Percentiles rank a stretch among this genome's conserved stretches.
Evolutionary conservation across 2,113 vertebrate species (phyloP).

Genomic region (Marmota monax): DNA sequence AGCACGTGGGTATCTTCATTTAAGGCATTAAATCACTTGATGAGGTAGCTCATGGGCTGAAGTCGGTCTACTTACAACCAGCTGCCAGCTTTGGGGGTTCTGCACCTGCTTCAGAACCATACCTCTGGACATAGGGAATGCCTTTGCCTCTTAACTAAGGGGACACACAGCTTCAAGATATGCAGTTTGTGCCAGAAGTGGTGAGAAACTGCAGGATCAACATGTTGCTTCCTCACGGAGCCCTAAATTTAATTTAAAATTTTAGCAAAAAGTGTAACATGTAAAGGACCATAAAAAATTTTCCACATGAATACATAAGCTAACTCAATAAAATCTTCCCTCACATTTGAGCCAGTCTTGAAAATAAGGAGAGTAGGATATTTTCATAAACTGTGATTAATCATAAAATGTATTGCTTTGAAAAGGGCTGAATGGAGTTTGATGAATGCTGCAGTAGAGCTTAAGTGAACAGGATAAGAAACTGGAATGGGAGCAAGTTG

Average conservation of each 20-base stretch:
- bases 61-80: neutral
- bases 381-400: conserved; percentile 5
- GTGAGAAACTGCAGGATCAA: neutral
- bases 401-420: neutral
- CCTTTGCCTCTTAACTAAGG: neutral
- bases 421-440: neutral
- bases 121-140: neutral
- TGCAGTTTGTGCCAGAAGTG: neutral
- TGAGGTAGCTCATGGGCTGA: neutral
- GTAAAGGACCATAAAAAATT: neutral
- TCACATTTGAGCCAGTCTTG: neutral
- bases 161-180: neutral
- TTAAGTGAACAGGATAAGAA: neutral
- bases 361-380: neutral
- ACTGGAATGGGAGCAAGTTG: neutral
- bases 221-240: neutral
- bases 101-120: neutral
- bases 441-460: neutral
- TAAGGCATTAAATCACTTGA: neutral
- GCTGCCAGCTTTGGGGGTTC: neutral
- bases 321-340: neutral
- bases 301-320: neutral
- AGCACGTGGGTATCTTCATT: neutral
- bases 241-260: neutral
- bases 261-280: neutral